Percentiles rank a stretch among this genome's conserved stretches.
Evolutionary conservation across 2,113 vertebrate genomes (phyloP).

Genomic region (Seriola rivoliana): DNA sequence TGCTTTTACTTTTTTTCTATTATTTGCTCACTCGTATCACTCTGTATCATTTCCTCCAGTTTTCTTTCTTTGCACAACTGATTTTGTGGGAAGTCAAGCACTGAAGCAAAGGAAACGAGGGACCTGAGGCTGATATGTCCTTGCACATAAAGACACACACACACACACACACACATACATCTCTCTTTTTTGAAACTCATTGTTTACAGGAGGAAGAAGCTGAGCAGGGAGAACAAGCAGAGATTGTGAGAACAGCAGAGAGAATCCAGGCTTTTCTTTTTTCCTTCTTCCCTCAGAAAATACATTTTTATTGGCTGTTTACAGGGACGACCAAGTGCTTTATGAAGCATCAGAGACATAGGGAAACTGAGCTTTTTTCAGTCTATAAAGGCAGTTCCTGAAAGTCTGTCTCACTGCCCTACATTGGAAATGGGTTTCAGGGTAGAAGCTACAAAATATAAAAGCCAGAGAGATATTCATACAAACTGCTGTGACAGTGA

Average conservation of each 20-base stretch:
- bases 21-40: constrained; percentile 8
- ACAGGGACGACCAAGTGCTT: not conserved
- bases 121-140: constrained; percentile 12
- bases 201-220: constrained; percentile 6
- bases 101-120: constrained; percentile 20
- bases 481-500: not conserved
- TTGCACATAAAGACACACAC: not conserved
- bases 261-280: not conserved
- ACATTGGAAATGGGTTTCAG: constrained; percentile 20
- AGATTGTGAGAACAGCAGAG: not conserved
- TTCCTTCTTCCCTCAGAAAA: not conserved
- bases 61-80: constrained; percentile 4
- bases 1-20: not conserved
- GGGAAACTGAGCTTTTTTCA: not conserved
- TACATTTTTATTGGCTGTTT: constrained; percentile 31
- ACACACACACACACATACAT: not conserved
- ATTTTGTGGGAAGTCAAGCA: constrained; percentile 25
- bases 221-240: not conserved
- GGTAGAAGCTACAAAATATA: not conserved
- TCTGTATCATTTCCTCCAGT: not conserved
- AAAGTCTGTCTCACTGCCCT: not conserved
- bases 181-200: no score
- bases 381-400: constrained; percentile 3
- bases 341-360: not conserved
- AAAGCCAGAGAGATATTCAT: constrained; percentile 12